Evolutionary conservation across 2,113 vertebrate genomes (phyloP).

Genomic region (Mionectes macconnelli): DNA sequence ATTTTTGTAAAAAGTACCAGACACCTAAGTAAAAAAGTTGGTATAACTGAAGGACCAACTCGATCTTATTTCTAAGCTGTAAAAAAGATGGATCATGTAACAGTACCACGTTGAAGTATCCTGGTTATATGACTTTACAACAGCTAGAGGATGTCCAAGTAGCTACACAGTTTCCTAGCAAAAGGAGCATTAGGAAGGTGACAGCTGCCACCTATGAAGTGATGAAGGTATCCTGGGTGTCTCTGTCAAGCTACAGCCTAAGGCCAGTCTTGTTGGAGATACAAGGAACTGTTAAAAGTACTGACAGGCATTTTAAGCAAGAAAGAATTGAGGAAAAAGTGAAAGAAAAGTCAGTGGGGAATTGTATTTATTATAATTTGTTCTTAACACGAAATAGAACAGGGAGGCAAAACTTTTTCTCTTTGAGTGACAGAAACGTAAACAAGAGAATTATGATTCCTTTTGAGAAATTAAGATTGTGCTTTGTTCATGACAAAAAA

Average conservation of each 20-base stretch:
- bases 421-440: conserved; percentile 51
- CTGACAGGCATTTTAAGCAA: conserved; percentile 70
- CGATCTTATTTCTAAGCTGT: not conserved
- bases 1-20: not conserved
- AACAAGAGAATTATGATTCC: conserved; percentile 60
- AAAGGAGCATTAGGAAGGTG: conserved; percentile 19
- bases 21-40: not conserved
- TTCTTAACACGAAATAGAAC: conserved; percentile 8
- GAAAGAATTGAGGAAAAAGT: conserved; percentile 41
- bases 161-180: not conserved
- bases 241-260: conserved; percentile 73
- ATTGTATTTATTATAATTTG: conserved; percentile 25
- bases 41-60: not conserved
- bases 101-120: not conserved
- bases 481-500: conserved; percentile 39
- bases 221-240: conserved; percentile 62
- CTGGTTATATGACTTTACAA: not conserved
- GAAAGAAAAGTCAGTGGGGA: conserved; percentile 15
- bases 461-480: conserved; percentile 39
- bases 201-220: conserved; percentile 67
- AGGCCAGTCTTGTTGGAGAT: conserved; percentile 69
- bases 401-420: conserved; percentile 14
- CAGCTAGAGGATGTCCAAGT: not conserved
- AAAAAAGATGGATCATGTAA: not conserved
- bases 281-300: conserved; percentile 67